Evolutionary conservation across 2,888 invertebrate genomes (phyloP).

Genomic region (Microplitis deprimator): DNA sequence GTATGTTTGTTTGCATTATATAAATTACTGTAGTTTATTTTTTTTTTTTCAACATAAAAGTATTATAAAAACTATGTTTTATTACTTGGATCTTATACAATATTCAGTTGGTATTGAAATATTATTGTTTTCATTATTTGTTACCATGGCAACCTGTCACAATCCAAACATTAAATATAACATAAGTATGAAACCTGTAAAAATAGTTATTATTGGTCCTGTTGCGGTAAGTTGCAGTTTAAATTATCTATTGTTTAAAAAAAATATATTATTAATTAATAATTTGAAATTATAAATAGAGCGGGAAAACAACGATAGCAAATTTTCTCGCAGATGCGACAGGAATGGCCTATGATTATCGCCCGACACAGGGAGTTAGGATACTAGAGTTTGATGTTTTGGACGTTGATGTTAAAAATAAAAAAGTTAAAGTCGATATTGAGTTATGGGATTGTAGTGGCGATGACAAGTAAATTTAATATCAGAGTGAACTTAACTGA

Average conservation of each 20-base stretch:
- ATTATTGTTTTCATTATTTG: constrained; percentile 17
- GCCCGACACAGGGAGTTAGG: constrained; percentile 81
- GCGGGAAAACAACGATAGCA: constrained; percentile 81
- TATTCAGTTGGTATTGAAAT: background rate
- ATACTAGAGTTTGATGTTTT: constrained; percentile 84
- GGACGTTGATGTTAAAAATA: constrained; percentile 76
- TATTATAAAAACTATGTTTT: background rate
- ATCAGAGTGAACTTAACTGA: background rate
- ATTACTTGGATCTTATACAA: background rate
- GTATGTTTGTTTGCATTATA: no score
- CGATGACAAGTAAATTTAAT: constrained; percentile 76
- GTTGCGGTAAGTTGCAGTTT: constrained; percentile 70
- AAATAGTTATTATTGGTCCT: constrained; percentile 76
- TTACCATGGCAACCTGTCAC: constrained; percentile 36
- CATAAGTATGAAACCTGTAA: constrained; percentile 68
- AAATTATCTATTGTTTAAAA: constrained; percentile 21
- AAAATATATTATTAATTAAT: background rate
- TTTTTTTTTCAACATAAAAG: background rate
- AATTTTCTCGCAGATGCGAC: constrained; percentile 82
- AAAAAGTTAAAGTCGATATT: constrained; percentile 77
- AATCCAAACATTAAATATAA: background rate
- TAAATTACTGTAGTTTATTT: background rate
- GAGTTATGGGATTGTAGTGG: constrained; percentile 89
- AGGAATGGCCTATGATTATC: constrained; percentile 76
- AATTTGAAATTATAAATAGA: constrained; percentile 69